Percentiles rank a stretch among this genome's conserved stretches.
phyloP scores from a whole-genome alignment of 2,888 invertebrate genomes.

The Blera fallax region DNA sequence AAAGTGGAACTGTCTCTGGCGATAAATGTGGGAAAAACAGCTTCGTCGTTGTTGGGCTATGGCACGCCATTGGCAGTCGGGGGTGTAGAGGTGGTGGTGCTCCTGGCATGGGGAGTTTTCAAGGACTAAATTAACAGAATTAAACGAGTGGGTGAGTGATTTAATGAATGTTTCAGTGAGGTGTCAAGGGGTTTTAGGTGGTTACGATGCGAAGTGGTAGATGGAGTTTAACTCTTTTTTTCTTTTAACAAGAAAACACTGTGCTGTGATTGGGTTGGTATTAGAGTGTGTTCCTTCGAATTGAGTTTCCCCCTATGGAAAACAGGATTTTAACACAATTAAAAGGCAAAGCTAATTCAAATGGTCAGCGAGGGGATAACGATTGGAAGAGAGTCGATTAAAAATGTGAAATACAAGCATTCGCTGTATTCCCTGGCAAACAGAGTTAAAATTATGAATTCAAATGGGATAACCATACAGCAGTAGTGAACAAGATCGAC shows the following conservation, averaged over 20 bases:
- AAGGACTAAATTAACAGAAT: slow-evolving; percentile 73
- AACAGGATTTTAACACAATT: slow-evolving; percentile 14
- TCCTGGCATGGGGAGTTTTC: slow-evolving; percentile 19
- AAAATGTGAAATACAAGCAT: no score
- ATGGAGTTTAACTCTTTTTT: not conserved
- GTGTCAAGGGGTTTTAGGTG: slow-evolving; percentile 40
- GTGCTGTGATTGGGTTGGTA: not conserved
- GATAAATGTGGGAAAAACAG: slow-evolving; percentile 71
- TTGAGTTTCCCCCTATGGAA: not conserved
- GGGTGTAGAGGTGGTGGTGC: not conserved
- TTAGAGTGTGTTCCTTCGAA: not conserved
- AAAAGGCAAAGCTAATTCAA: not conserved
- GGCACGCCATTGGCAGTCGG: not conserved
- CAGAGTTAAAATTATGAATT: not conserved
- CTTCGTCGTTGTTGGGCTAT: slow-evolving; percentile 34
- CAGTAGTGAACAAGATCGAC: no score
- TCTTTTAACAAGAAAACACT: not conserved
- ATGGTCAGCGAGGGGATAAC: not conserved
- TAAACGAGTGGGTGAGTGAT: slow-evolving; percentile 73
- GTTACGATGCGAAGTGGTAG: slow-evolving; percentile 8
- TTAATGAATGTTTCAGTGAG: slow-evolving; percentile 69
- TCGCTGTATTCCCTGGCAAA: no score
- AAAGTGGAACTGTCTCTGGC: slow-evolving; percentile 68
- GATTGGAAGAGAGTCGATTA: not conserved
- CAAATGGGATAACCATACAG: not conserved